These are phyloP conservation scores for Tachina grossa DNA, from an alignment of 2,888 invertebrate species.

Conservation along the genomic window DNA sequence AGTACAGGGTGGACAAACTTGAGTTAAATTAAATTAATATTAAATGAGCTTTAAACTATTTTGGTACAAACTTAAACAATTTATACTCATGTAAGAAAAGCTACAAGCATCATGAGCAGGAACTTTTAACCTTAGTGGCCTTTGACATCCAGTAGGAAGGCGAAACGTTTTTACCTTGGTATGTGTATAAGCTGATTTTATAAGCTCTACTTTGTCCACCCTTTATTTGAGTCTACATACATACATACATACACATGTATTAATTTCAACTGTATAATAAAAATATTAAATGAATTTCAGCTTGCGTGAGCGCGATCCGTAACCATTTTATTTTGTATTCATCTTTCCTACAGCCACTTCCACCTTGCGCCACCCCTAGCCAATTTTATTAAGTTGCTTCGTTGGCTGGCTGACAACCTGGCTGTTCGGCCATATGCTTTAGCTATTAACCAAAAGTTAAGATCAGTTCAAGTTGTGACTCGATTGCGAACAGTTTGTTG, in stretches of 20 bases:
- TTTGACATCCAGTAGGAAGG: too few relatives aligned
- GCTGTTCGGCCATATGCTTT: conserved; percentile 57
- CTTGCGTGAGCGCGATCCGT: conserved; percentile 42
- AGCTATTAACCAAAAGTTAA: conserved; percentile 56
- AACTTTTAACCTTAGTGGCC: too few relatives aligned
- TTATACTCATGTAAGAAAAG: too few relatives aligned
- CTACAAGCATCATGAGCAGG: too few relatives aligned
- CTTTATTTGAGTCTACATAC: too few relatives aligned
- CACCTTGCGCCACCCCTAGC: conserved; percentile 19
- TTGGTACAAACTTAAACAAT: not conserved
- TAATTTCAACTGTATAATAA: not conserved
- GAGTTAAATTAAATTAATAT: not conserved
- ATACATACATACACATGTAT: too few relatives aligned
- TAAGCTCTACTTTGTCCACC: too few relatives aligned
- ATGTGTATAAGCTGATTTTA: too few relatives aligned
- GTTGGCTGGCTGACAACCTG: conserved; percentile 18
- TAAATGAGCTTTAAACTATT: not conserved
- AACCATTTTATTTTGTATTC: conserved; percentile 22
- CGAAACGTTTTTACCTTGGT: too few relatives aligned
- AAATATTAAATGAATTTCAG: conserved; percentile 41
- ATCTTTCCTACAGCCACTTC: conserved; percentile 4
- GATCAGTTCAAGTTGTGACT: conserved; percentile 68
- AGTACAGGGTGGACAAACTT: too few relatives aligned
- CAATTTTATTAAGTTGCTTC: conserved; percentile 38
- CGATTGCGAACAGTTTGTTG: conserved; percentile 60